These are phyloP conservation scores for Xiphorhynchus elegans DNA, from an alignment of 2,113 vertebrate species.

Conservation along the genomic window DNA sequence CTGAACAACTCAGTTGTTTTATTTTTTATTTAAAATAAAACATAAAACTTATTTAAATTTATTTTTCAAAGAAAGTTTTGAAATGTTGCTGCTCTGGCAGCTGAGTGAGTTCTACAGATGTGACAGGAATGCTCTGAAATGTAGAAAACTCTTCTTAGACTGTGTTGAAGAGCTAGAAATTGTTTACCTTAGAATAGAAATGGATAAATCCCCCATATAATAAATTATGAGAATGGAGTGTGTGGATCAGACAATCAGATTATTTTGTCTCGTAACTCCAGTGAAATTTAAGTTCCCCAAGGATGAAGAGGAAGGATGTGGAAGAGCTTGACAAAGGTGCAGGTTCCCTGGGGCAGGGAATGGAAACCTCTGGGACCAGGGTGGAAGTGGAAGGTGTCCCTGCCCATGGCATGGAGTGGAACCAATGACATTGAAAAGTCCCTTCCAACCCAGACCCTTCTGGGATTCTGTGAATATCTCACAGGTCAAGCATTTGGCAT, in stretches of 20 bases:
- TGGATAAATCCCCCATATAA: neutral
- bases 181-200: conserved; percentile 7
- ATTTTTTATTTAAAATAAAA: too few species aligned
- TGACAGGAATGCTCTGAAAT: neutral
- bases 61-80: neutral
- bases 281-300: neutral
- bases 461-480: neutral
- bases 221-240: neutral
- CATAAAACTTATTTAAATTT: neutral
- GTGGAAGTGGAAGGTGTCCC: neutral
- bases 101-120: neutral
- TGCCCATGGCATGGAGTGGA: neutral
- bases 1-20: neutral
- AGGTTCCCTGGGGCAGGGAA: neutral
- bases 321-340: neutral
- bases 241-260: neutral
- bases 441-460: neutral
- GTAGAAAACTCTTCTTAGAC: neutral
- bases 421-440: neutral
- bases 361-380: neutral
- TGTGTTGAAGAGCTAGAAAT: neutral
- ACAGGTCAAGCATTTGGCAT: neutral
- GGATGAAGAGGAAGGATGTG: neutral
- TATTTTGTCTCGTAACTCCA: neutral
- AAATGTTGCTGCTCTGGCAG: neutral